Percentiles rank a stretch among this genome's conserved stretches.
Evolutionary conservation across 2,797 vertebrate genomes (phyloP).

Genomic region (Tarsius wallacei): DNA sequence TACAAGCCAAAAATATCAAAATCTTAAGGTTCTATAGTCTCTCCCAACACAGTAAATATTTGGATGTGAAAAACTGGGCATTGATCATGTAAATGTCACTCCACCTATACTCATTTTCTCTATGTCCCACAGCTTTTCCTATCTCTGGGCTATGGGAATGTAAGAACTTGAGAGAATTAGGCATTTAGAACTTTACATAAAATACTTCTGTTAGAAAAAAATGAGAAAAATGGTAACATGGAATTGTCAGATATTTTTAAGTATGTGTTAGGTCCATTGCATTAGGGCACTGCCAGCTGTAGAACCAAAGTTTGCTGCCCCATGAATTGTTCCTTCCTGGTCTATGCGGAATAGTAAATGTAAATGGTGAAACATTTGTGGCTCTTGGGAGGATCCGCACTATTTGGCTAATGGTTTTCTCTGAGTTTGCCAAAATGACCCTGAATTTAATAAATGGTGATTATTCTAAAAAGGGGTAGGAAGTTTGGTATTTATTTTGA

Average conservation of each 20-base stretch:
- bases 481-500: neutral
- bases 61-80: neutral
- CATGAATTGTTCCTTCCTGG: neutral
- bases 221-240: neutral
- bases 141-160: neutral
- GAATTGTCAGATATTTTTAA: neutral
- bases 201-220: neutral
- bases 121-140: neutral
- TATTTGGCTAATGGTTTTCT: neutral
- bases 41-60: neutral
- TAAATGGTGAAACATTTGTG: neutral
- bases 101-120: neutral
- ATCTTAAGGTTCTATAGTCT: neutral
- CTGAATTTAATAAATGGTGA: neutral
- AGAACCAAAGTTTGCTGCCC: neutral
- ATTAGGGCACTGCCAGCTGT: neutral
- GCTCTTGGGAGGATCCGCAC: neutral
- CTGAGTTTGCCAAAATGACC: neutral
- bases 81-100: neutral
- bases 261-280: neutral
- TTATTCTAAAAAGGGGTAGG: conserved; percentile 35
- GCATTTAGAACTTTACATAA: conserved; percentile 1
- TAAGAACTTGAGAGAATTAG: conserved; percentile 4
- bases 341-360: neutral
- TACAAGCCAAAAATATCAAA: neutral